Percentiles rank a stretch among this genome's conserved stretches.
phyloP scores from a whole-genome alignment of 1,140 invertebrate genomes.

The Drosophila ficusphila region DNA sequence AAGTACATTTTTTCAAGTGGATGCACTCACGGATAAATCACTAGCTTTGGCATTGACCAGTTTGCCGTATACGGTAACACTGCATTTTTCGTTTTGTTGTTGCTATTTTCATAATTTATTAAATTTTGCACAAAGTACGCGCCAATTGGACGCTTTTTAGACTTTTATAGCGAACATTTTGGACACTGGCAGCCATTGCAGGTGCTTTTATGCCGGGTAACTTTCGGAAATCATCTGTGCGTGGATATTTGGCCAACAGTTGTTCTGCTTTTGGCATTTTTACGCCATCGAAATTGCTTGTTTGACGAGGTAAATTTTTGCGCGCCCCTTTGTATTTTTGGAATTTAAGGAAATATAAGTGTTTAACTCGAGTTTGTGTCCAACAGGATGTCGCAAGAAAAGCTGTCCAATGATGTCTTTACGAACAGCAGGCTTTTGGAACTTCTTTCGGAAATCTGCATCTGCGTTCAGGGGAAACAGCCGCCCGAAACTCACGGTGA shows the following conservation, averaged over 20 bases:
- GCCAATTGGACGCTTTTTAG: slow-evolving; percentile 1
- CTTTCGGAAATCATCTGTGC: neutral
- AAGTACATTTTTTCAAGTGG: too few species aligned
- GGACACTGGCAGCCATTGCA: neutral
- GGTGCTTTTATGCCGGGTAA: neutral
- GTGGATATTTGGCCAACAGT: slow-evolving; percentile 10
- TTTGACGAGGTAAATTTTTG: neutral
- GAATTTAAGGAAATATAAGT: neutral
- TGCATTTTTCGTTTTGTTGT: slow-evolving; percentile 7
- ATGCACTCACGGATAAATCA: too few species aligned
- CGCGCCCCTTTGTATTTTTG: slow-evolving; percentile 11
- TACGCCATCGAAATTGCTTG: slow-evolving; percentile 5
- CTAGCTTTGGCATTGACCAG: neutral
- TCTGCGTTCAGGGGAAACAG: slow-evolving; percentile 15
- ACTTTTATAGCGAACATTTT: neutral
- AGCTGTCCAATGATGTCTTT: neutral
- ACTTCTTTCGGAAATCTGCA: neutral
- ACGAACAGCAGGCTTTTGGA: neutral
- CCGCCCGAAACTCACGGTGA: slow-evolving; percentile 11
- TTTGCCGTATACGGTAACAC: slow-evolving; percentile 6
- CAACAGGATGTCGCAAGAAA: neutral
- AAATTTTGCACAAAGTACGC: slow-evolving; percentile 26
- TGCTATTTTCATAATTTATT: slow-evolving; percentile 16
- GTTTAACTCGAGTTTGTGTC: neutral
- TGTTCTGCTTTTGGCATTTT: neutral